phyloP scores from a whole-genome alignment of 2,888 invertebrate species.

The Drosophila cognata region DNA sequence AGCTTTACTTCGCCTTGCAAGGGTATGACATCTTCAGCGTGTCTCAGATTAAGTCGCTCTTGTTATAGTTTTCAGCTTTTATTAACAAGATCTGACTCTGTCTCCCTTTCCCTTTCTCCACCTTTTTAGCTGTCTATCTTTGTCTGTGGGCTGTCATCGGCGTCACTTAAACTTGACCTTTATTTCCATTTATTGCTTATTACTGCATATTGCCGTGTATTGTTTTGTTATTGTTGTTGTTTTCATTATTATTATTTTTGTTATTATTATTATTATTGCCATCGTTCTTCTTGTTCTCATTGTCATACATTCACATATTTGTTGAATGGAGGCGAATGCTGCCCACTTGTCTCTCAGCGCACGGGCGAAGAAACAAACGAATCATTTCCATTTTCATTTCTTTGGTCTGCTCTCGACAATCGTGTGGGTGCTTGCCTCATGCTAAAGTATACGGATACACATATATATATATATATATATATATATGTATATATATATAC shows the following conservation, averaged over 20 bases:
- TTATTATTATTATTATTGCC: slow-evolving; percentile 36
- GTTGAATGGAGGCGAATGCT: slow-evolving; percentile 53
- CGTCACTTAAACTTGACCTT: slow-evolving; percentile 75
- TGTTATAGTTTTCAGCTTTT: background rate
- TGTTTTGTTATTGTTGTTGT: slow-evolving; percentile 45
- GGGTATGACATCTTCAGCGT: background rate
- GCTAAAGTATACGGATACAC: slow-evolving; percentile 20
- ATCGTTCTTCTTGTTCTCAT: slow-evolving; percentile 49
- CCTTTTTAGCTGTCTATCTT: background rate
- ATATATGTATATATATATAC: slow-evolving; percentile 1
- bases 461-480: slow-evolving; percentile 15
- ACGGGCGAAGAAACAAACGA: slow-evolving; percentile 14
- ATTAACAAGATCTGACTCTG: background rate
- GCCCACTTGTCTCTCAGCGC: slow-evolving; percentile 45
- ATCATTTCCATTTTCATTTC: slow-evolving; percentile 43
- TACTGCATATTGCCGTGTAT: slow-evolving; percentile 56
- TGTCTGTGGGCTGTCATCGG: slow-evolving; percentile 24
- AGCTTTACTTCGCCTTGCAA: background rate
- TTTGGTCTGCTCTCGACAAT: slow-evolving; percentile 12
- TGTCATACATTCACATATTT: slow-evolving; percentile 38
- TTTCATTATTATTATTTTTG: slow-evolving; percentile 20
- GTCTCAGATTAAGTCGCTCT: background rate
- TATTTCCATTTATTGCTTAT: slow-evolving; percentile 75
- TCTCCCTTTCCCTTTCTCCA: background rate
- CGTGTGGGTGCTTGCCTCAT: slow-evolving; percentile 39